Conservation (phyloP, 2,113 vertebrate genomes). For the Passer domesticus region DNA sequence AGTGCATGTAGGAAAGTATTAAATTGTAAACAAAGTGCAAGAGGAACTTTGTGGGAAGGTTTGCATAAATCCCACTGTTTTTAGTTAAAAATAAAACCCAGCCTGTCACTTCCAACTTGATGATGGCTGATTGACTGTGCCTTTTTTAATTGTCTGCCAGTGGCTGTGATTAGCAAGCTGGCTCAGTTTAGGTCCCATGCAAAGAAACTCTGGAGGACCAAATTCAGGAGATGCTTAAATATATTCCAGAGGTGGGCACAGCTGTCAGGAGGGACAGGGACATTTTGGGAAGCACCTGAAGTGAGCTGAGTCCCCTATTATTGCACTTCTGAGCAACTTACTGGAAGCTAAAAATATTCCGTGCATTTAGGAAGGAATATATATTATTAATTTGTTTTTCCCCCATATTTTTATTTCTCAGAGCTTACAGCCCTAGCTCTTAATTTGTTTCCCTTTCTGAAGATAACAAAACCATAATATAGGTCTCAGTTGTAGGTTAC, state of each 20-base stretch:
- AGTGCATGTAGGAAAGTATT: neutral
- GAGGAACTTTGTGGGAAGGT: neutral
- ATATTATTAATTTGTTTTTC: neutral
- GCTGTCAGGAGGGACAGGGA: neutral
- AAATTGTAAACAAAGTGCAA: neutral
- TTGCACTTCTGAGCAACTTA: neutral
- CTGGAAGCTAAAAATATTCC: neutral
- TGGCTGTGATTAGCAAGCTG: conserved; percentile 31
- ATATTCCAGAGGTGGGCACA: neutral
- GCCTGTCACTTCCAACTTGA: neutral
- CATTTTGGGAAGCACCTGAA: neutral
- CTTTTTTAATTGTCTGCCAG: conserved; percentile 11
- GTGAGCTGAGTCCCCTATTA: neutral
- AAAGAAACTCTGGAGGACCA: neutral
- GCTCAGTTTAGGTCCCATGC: neutral
- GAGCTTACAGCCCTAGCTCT: neutral
- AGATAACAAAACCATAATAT: neutral
- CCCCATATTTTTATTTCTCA: neutral
- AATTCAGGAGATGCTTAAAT: neutral
- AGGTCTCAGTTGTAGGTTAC: neutral
- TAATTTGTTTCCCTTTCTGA: neutral
- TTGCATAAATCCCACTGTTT: neutral
- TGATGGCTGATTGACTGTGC: conserved; percentile 4
- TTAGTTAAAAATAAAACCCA: conserved; percentile 31
- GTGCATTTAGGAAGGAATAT: neutral